phyloP scores from a whole-genome alignment of 37 sponge, comb jelly and placozoan species.

The Cladorhizidae sp. region DNA sequence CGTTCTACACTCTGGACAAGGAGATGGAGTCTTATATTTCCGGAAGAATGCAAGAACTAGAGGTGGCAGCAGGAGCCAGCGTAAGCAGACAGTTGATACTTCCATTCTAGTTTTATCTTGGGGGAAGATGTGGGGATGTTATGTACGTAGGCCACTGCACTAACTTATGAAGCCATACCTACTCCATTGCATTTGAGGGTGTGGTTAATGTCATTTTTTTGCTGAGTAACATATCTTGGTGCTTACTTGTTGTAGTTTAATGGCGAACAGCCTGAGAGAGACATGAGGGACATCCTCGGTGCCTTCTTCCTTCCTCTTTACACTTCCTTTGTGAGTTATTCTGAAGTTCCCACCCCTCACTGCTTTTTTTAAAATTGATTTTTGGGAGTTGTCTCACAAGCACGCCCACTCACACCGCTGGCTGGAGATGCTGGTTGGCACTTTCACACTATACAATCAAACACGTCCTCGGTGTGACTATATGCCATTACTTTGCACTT shows the following conservation, averaged over 20 bases:
- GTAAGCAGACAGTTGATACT: neutral
- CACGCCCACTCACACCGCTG: too few species aligned
- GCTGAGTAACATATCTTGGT: neutral
- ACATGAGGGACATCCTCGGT: constrained; percentile 35
- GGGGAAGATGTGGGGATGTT: neutral
- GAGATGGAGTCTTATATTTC: constrained; percentile 20
- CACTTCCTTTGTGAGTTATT: constrained; percentile 65
- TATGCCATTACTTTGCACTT: too few species aligned
- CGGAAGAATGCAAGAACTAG: constrained; percentile 3
- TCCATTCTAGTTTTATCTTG: neutral
- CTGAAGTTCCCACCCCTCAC: too few species aligned
- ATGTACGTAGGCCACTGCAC: neutral
- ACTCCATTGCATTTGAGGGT: too few species aligned
- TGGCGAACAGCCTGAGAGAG: neutral
- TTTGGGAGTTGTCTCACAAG: too few species aligned
- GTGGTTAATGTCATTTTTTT: too few species aligned
- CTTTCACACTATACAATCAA: too few species aligned
- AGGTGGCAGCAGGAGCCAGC: constrained; percentile 7
- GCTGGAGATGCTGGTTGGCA: too few species aligned
- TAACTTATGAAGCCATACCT: neutral
- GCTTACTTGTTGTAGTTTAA: constrained; percentile 2
- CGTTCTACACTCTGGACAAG: constrained; percentile 58
- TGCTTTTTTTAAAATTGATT: too few species aligned
- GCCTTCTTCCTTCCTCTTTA: constrained; percentile 57
- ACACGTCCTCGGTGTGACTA: too few species aligned